Evolutionary conservation across 2,797 vertebrate genomes (phyloP).

Genomic region (Cossypha dichroa): DNA sequence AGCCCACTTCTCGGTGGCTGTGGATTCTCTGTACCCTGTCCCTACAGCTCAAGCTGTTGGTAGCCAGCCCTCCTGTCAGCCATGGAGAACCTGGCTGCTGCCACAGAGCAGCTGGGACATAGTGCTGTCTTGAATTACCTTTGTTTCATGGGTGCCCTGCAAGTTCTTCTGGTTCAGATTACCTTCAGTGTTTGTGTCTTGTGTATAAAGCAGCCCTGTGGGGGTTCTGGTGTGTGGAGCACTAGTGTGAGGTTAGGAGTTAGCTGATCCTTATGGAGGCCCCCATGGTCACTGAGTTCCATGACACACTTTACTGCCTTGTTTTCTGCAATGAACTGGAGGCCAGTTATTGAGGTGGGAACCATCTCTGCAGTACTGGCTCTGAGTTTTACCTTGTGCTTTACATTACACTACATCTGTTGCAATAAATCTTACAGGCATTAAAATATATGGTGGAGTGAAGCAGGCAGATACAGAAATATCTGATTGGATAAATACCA

Average conservation of each 20-base stretch:
- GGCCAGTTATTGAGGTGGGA: not conserved
- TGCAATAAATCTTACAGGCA: not conserved
- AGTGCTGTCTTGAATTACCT: not conserved
- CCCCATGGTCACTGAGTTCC: rapidly evolving
- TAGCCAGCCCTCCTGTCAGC: not conserved
- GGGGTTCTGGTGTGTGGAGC: not conserved
- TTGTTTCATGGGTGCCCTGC: not conserved
- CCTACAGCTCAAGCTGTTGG: not conserved
- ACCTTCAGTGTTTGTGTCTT: not conserved
- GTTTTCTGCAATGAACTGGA: not conserved
- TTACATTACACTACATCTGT: rapidly evolving
- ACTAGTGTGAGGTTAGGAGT: not conserved
- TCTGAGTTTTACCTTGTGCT: not conserved
- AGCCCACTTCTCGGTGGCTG: not conserved
- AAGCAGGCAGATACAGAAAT: not conserved
- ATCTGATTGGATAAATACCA: not conserved
- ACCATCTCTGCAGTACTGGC: not conserved
- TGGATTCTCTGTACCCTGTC: not conserved
- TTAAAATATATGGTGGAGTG: not conserved
- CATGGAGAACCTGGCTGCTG: not conserved
- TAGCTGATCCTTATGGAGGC: not conserved
- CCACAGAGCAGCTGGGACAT: rapidly evolving
- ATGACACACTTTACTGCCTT: not conserved
- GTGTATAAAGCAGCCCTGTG: not conserved
- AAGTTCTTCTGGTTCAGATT: not conserved